Percentiles rank a stretch among this genome's conserved stretches.
Conservation (phyloP, 64 coral and sea anemone species). For the Pachyseris speciosa region DNA sequence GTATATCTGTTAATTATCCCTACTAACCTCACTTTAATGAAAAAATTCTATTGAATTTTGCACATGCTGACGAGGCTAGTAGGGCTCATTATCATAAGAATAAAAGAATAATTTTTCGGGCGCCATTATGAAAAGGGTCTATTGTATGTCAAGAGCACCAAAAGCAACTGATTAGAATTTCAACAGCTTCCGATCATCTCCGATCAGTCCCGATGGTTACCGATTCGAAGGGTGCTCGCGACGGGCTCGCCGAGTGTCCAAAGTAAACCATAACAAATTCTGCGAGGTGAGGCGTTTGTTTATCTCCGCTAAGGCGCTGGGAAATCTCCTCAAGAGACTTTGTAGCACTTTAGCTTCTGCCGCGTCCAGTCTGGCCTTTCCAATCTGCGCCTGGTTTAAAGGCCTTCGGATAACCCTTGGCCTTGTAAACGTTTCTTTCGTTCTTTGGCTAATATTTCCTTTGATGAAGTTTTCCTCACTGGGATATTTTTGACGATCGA, state of each 20-base stretch:
- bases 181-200: not conserved
- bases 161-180: not conserved
- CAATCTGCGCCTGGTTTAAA: not conserved
- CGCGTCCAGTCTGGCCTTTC: constrained; percentile 14
- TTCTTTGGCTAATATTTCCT: not conserved
- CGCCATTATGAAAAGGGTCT: too few species aligned
- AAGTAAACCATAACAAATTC: constrained; percentile 54
- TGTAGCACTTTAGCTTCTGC: constrained; percentile 3
- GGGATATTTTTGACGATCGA: not conserved
- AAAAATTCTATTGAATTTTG: too few species aligned
- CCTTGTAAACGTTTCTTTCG: not conserved
- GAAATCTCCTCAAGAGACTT: constrained; percentile 61
- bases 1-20: too few species aligned
- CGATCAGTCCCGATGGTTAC: not conserved
- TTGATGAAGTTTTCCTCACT: not conserved
- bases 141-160: not conserved
- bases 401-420: constrained; percentile 4
- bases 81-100: too few species aligned
- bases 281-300: constrained; percentile 76
- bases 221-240: not conserved
- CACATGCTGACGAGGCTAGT: too few species aligned
- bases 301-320: constrained; percentile 56
- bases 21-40: too few species aligned
- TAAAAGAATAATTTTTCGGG: too few species aligned
- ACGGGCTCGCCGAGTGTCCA: not conserved